Evolutionary conservation across 2,888 invertebrate species (phyloP).

Genomic region (Pelosia muscerda): DNA sequence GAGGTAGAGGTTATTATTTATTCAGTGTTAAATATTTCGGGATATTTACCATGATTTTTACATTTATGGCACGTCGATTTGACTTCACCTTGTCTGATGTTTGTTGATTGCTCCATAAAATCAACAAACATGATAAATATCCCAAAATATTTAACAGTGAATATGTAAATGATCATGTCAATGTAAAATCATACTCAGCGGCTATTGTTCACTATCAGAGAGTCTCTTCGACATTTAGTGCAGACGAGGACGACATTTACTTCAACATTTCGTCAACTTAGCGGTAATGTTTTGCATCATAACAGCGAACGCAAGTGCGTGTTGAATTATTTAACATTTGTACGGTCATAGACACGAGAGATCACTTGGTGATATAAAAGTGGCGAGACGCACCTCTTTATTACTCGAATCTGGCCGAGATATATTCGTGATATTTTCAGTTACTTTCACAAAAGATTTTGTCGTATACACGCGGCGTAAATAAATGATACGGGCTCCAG

Average conservation of each 20-base stretch:
- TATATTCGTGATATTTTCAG: constrained; percentile 10
- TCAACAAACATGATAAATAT: too few species aligned
- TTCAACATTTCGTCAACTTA: neutral
- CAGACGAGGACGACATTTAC: too few species aligned
- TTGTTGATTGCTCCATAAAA: too few species aligned
- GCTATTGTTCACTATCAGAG: neutral
- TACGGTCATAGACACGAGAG: neutral
- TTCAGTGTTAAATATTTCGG: too few species aligned
- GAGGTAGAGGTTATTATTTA: too few species aligned
- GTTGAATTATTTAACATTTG: constrained; percentile 10
- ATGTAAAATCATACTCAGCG: too few species aligned
- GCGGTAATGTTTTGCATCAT: neutral
- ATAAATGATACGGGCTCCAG: constrained; percentile 2
- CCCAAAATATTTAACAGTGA: too few species aligned
- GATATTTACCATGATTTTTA: too few species aligned
- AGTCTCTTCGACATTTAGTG: too few species aligned
- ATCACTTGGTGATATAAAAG: constrained; percentile 7
- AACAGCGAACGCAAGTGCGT: neutral
- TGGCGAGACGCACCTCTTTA: constrained; percentile 9
- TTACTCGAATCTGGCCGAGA: constrained; percentile 4
- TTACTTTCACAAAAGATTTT: constrained; percentile 7
- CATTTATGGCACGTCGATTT: too few species aligned
- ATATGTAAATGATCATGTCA: too few species aligned
- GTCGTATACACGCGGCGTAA: neutral
- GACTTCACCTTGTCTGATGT: too few species aligned